Base-by-base conservation (phyloP, 2,888 invertebrate genomes). In the Octonoba sinensis region DNA sequence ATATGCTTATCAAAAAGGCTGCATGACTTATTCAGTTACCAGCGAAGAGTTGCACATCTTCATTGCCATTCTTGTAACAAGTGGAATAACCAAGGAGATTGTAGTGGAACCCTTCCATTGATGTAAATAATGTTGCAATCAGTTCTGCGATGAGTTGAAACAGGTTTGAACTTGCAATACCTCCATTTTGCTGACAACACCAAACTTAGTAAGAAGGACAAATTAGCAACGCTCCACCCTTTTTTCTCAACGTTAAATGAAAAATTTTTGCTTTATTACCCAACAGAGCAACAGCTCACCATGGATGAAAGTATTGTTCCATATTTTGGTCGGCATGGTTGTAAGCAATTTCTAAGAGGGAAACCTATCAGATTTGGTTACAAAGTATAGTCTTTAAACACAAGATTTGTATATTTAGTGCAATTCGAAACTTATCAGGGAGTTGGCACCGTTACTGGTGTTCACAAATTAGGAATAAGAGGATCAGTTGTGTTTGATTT, bases 291-390 rank as follows among this genome's bases (percentile, higher is more conserved):
- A n/a, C 64, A 64, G 13, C 44, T 64, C 6, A n/a, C 36, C 8
- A 18, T 64, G 18, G 64, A 64, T 16, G 64, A 64, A 64, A 64
- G 64, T n/a, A 64, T 64, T 27, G 36, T 64, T 11, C 64, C 64
- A 6, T 64, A 64, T 64, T 64, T 36, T 16, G 64, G 64, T 64
- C 64, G 64, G 12, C 64, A 64, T 36, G n/a, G n/a, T 18, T 64
- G 64, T 18, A 64, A 64, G 8, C 44, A 36, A 18, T 36, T 64
- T 18, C 27, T 64, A 8, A 13, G 44, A n/a, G 20, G 60, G 6
- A 60, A 60, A 27, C 60, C 60, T 3, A 60, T 60, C 20, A 22
- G 60, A 24, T 60, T 64, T 18, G 46, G 46, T 46, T 64, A 64
- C 13, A 20, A 64, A 46, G 64, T 64, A 4, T 64, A 44, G 64